phyloP scores from a whole-genome alignment of 2,113 vertebrate species.

The Astur gentilis region DNA sequence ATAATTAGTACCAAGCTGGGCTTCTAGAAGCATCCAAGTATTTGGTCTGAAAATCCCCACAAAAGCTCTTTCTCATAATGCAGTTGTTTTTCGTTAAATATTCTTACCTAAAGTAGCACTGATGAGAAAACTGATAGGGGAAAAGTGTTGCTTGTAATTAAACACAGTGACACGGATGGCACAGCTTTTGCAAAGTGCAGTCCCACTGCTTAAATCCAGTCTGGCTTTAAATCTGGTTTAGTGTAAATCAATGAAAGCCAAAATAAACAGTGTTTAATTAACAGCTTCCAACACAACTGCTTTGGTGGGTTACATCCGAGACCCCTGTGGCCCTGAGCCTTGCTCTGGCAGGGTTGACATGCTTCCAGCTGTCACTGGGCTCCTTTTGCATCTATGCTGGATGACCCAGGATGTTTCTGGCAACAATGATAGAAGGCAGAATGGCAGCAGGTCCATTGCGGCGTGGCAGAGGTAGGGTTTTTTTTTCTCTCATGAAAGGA shows the following conservation, averaged over 20 bases:
- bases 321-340: neutral
- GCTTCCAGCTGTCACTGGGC: neutral
- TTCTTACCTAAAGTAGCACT: neutral
- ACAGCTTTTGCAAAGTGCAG: neutral
- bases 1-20: neutral
- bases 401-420: neutral
- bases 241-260: neutral
- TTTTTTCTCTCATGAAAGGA: neutral
- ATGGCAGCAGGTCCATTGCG: neutral
- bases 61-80: neutral
- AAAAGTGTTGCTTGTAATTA: neutral
- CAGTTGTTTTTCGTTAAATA: neutral
- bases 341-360: neutral
- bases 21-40: neutral
- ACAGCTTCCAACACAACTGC: neutral
- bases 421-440: neutral
- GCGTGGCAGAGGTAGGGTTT: accelerated
- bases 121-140: neutral
- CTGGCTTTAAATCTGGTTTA: neutral
- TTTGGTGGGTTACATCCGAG: neutral
- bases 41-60: neutral
- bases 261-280: neutral
- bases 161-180: neutral
- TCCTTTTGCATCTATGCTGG: neutral
- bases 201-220: neutral